A percentile compares a stretch with the other conserved stretches of the same genome.
Conservation (phyloP, 2,797 vertebrate species). For the Crocidura indochinensis region DNA sequence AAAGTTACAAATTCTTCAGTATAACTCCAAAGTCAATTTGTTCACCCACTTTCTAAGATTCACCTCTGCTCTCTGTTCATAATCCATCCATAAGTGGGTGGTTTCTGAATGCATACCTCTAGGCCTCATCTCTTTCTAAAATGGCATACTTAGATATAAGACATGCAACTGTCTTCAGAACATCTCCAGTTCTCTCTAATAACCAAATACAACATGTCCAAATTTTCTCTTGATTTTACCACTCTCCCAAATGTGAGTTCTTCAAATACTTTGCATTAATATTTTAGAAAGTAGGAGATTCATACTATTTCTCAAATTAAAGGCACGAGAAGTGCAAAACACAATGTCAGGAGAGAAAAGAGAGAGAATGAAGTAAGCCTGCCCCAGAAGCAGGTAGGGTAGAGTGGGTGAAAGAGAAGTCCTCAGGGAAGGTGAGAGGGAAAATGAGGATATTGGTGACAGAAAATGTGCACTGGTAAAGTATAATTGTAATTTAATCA, state of each 20-base stretch:
- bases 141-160: conserved; percentile 9
- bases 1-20: not conserved
- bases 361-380: too few relatives aligned
- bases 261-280: not conserved
- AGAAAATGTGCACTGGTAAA: too few relatives aligned
- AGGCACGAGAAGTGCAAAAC: not conserved
- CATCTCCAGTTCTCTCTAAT: not conserved
- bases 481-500: too few relatives aligned
- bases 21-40: not conserved
- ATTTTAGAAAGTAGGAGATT: not conserved
- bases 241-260: not conserved
- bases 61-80: not conserved
- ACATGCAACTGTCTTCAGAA: not conserved
- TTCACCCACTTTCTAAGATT: not conserved
- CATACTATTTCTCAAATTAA: not conserved
- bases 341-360: too few relatives aligned
- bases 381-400: too few relatives aligned
- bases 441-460: too few relatives aligned
- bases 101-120: not conserved
- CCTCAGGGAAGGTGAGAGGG: too few relatives aligned
- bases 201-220: not conserved
- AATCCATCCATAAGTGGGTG: not conserved
- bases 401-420: too few relatives aligned
- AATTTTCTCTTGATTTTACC: not conserved
- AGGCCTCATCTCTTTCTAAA: conserved; percentile 2